Conservation (phyloP, 2,113 vertebrate species). For the Trachemys scripta region DNA sequence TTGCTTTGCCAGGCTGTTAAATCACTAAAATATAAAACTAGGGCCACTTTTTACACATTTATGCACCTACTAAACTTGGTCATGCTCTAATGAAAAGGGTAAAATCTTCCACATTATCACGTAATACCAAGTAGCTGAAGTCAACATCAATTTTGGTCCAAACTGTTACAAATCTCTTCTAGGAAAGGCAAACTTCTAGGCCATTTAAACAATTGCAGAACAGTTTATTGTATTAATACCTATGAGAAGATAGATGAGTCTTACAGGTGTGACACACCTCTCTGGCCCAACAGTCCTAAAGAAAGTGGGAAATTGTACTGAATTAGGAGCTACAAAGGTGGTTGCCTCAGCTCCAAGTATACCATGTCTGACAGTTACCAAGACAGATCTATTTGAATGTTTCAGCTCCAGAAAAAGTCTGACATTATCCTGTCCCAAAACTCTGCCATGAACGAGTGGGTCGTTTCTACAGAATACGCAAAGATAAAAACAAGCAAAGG, state of each 20-base stretch:
- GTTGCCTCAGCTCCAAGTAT: conserved; percentile 25
- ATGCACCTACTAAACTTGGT: background rate
- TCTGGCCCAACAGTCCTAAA: background rate
- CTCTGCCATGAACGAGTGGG: conserved; percentile 73
- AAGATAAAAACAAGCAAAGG: conserved; percentile 71
- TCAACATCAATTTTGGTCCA: conserved; percentile 11
- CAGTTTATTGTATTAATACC: conserved; percentile 53
- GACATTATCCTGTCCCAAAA: conserved; percentile 62
- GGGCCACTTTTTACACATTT: background rate
- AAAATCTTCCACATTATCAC: conserved; percentile 9
- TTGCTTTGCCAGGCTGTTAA: conserved; percentile 23
- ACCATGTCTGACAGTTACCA: conserved; percentile 24
- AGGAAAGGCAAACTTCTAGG: conserved; percentile 28
- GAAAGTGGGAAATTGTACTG: background rate
- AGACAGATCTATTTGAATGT: conserved; percentile 48
- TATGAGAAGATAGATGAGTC: conserved; percentile 59
- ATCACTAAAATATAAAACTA: background rate
- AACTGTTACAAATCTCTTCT: conserved; percentile 22
- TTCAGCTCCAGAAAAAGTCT: conserved; percentile 73
- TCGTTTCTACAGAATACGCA: conserved; percentile 56
- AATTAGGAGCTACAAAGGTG: conserved; percentile 27
- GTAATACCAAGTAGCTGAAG: conserved; percentile 43
- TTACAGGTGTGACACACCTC: conserved; percentile 16
- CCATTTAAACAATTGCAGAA: conserved; percentile 40
- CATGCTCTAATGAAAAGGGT: conserved; percentile 24